Evolutionary conservation across 2,797 vertebrate species (phyloP), one percentile per base, ranked within the genome.

Genomic region (Leucoraja ocellata): DNA sequence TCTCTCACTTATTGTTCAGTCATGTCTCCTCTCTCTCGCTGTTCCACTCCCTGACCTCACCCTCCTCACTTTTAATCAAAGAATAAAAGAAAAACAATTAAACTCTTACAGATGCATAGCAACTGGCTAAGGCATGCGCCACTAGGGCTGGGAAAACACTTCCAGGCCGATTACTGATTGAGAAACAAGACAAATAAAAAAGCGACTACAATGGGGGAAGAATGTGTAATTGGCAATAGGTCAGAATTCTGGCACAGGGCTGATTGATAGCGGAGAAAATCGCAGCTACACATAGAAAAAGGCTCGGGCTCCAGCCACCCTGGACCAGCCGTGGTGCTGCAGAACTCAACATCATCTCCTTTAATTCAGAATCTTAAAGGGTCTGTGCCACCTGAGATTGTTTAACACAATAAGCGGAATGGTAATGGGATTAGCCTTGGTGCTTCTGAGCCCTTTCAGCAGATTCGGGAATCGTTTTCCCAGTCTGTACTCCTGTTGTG

Each of bases 101-200:
- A 92, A 76, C 71, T 76, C 90, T 76, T 73, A 74, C 68, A 73
- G 68, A 92, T 92, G 90, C 90, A 76, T 92, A 74, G 90, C 90
- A 91, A 91, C 90, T 91, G 90, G 23, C 68, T 92, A 36, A 76
- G 90, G 90, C 90, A 92, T 92, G 90, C 68, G 90, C 68, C 68
- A 54, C 68, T 28, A 73, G 68, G 90, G 90, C 90, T 92, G 90
- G 68, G 90, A 92, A 92, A 71, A 92, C 90, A 92, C 68, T 73
- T 74, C 71, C 90, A 92, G 90, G 68, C 65, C 68, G 68, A 73
- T 74, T 73, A 92, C 71, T 74, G 90, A 92, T 76, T 92, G 68
- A 92, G 68, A 92, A 92, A 92, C 90, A 92, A 92, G 90, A 76
- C 90, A 92, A 92, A 92, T 92, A 92, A 92, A 92, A 76, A 54